Evolutionary conservation across 2,113 vertebrate genomes (phyloP).

Genomic region (Saguinus midas): DNA sequence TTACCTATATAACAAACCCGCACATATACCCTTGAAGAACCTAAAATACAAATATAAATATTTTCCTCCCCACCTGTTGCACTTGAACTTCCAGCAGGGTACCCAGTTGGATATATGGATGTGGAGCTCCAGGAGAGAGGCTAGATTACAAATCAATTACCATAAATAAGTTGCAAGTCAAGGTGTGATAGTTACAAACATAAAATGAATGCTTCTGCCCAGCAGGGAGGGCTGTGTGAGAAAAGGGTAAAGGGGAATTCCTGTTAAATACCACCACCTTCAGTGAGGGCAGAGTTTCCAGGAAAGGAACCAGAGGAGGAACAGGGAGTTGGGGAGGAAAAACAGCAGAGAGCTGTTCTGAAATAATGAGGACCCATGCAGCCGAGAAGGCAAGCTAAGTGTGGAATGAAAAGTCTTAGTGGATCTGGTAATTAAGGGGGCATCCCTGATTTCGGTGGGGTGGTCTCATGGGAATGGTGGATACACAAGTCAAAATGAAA

Average conservation of each 20-base stretch:
- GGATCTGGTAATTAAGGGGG: not conserved
- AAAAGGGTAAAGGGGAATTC: not conserved
- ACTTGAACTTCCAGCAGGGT: not conserved
- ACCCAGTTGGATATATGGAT: not conserved
- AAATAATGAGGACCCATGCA: not conserved
- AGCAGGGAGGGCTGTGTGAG: not conserved
- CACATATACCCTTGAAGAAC: no score
- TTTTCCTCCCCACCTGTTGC: not conserved
- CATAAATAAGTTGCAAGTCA: not conserved
- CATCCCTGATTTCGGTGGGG: not conserved
- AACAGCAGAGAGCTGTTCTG: not conserved
- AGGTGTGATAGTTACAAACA: not conserved
- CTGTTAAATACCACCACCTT: not conserved
- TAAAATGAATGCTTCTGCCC: not conserved
- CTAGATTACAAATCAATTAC: not conserved
- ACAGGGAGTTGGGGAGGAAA: not conserved
- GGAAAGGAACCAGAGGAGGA: not conserved
- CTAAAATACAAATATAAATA: no score
- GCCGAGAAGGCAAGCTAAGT: not conserved
- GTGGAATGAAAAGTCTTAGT: not conserved
- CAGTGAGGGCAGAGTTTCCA: not conserved
- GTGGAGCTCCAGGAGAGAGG: slow-evolving; percentile 6
- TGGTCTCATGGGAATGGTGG: not conserved
- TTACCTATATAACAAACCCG: no score
- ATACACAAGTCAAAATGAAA: not conserved